Percentiles rank a stretch among this genome's conserved stretches.
phyloP scores from a whole-genome alignment of 2,113 vertebrate species.

The Daphoenositta chrysoptera region DNA sequence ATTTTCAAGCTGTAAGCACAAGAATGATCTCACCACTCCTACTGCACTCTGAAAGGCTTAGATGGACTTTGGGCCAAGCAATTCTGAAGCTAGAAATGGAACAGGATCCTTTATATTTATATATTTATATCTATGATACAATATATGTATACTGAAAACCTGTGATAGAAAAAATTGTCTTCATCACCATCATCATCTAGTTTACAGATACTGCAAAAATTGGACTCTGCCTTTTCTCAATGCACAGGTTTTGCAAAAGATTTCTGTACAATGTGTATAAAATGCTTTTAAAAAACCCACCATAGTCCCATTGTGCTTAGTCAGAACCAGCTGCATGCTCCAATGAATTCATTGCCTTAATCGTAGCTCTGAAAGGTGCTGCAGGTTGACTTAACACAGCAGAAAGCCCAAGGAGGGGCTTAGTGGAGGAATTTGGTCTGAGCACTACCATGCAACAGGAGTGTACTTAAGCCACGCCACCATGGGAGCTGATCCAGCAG shows the following conservation, averaged over 20 bases:
- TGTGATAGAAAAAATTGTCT: constrained; percentile 67
- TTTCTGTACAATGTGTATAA: constrained; percentile 80
- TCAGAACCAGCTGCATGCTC: constrained; percentile 70
- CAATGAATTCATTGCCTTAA: constrained; percentile 54
- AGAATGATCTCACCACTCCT: constrained; percentile 53
- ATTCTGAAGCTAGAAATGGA: constrained; percentile 57
- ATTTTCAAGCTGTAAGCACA: constrained; percentile 51
- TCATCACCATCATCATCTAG: constrained; percentile 34
- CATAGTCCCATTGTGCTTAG: constrained; percentile 75
- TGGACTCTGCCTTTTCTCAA: constrained; percentile 67
- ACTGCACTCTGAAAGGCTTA: constrained; percentile 48
- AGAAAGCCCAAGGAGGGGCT: constrained; percentile 58
- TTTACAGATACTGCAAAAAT: constrained; percentile 69
- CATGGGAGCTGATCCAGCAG: background rate
- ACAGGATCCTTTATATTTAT: constrained; percentile 55
- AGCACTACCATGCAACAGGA: constrained; percentile 8
- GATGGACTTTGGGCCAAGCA: constrained; percentile 58
- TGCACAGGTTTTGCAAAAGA: constrained; percentile 75
- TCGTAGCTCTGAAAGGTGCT: constrained; percentile 36
- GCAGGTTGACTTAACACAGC: constrained; percentile 42
- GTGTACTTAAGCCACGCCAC: background rate
- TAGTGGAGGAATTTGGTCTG: constrained; percentile 1
- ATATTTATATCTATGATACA: constrained; percentile 59
- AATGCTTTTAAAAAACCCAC: constrained; percentile 69
- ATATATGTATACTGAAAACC: constrained; percentile 67